phyloP scores from a whole-genome alignment of 2,113 vertebrate genomes.

The Catharus fuscescens region DNA sequence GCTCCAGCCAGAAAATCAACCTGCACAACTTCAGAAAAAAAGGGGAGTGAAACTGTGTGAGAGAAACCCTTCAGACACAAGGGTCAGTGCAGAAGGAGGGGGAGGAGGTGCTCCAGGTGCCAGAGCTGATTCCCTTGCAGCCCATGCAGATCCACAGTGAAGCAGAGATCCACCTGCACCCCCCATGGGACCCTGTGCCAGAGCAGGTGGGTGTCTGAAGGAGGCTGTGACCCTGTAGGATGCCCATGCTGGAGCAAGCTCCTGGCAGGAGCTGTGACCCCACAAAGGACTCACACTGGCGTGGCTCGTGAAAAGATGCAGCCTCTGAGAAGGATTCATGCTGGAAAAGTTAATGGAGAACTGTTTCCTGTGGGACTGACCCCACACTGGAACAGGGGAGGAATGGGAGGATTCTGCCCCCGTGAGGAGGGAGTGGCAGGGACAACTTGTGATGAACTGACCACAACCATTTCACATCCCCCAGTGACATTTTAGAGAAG shows the following conservation, averaged over 20 bases:
- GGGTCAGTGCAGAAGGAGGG: too few relatives aligned
- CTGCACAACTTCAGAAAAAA: too few relatives aligned
- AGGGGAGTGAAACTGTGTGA: not conserved
- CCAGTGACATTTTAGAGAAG: not conserved
- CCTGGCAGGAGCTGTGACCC: not conserved
- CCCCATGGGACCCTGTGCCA: rapidly evolving
- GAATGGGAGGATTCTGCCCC: not conserved
- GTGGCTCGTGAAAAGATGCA: not conserved
- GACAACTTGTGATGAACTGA: not conserved
- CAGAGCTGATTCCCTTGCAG: not conserved
- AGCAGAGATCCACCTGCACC: not conserved
- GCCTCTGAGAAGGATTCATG: not conserved
- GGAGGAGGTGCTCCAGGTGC: not conserved
- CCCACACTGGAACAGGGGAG: not conserved
- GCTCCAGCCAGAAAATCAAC: not conserved
- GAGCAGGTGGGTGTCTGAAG: not conserved
- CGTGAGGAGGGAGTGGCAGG: not conserved
- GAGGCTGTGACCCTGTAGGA: not conserved
- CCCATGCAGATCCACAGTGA: not conserved
- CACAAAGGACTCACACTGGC: rapidly evolving
- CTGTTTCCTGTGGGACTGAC: not conserved
- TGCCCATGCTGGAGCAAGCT: not conserved
- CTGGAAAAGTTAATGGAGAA: not conserved
- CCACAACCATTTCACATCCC: rapidly evolving
- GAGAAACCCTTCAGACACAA: not conserved